Evolutionary conservation across 2,888 invertebrate species (phyloP), one percentile per base, ranked within the genome.

Genomic region (Megaustenia siamemsis): DNA sequence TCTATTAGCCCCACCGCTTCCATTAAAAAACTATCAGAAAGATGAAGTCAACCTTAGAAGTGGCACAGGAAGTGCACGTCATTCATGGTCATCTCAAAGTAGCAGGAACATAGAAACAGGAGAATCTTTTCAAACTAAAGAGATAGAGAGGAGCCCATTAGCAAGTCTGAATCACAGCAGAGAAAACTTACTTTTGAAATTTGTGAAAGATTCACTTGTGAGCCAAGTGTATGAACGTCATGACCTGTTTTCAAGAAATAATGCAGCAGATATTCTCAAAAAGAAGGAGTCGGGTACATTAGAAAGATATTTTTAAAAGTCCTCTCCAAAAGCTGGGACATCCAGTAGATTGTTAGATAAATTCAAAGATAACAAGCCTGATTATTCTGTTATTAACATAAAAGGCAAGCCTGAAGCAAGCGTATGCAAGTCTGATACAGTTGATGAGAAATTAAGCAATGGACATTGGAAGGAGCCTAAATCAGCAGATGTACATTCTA

Each of bases 11-110:
- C 90, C 90, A 18, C 90, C 90, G 8, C 83, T 90, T 21, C 90
- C 90, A 18, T 87, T 88, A 12, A 87, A 89, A 76, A 89, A 90
- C 53, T 90, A 90, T 73, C 85, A 86, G 63, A 86, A 87, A 40
- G 86, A 86, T 35, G 87, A 87, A 43, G 69, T 84, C 15, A 38
- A 81, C 18, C 43, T 66, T 28, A 83, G 71, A 60, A 83, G 56
- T 53, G 60, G 66, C 10, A 38, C 45, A 15, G 66, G 53, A n/a
- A 83, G 75, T 56, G 78, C 83, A 8, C 68, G 83, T 18, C 83
- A 83, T 53, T 83, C 83, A 24, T 83, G 83, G 83, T 66, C 83
- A 0, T 77, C 83, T 56, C 83, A 83, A 60, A 35, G 45, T 21
- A 77, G 56, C 38, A 75, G 76, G 15, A n/a, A 45, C 4, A n/a